A percentile compares a stretch with the other conserved stretches of the same genome.
Evolutionary conservation across 2,113 vertebrate genomes (phyloP).

Genomic region (Oreochromis niloticus): DNA sequence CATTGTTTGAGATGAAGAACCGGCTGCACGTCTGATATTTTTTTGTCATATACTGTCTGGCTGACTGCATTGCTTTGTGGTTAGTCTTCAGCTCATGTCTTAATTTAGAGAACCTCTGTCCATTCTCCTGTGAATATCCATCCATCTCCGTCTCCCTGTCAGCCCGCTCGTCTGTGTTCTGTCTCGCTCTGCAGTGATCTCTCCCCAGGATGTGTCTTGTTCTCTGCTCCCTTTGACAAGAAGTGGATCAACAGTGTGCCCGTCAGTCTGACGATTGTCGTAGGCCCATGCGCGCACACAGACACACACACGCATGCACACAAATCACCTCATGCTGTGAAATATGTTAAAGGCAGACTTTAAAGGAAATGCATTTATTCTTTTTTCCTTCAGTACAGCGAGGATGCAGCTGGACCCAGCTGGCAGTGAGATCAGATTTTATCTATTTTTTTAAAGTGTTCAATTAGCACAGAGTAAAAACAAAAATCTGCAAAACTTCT

Average conservation of each 20-base stretch:
- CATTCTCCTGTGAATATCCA: slow-evolving; percentile 13
- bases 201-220: slow-evolving; percentile 33
- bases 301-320: neutral
- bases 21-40: neutral
- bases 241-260: slow-evolving; percentile 29
- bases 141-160: slow-evolving; percentile 13
- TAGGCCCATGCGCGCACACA: neutral
- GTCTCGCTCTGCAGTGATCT: slow-evolving; percentile 10
- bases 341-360: neutral
- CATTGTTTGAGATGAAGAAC: neutral
- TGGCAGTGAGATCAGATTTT: neutral
- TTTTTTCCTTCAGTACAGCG: neutral
- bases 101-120: neutral
- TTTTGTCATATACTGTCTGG: neutral
- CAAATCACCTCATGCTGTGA: neutral
- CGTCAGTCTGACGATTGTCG: slow-evolving; percentile 21
- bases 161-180: slow-evolving; percentile 1
- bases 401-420: neutral
- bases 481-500: neutral
- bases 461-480: neutral
- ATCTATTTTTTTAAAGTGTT: neutral
- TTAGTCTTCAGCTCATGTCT: neutral
- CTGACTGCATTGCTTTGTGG: neutral
- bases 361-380: neutral
- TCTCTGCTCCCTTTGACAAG: slow-evolving; percentile 40